Base-by-base conservation (phyloP, 2,888 invertebrate species). In the Hypselothyrea guttata region DNA sequence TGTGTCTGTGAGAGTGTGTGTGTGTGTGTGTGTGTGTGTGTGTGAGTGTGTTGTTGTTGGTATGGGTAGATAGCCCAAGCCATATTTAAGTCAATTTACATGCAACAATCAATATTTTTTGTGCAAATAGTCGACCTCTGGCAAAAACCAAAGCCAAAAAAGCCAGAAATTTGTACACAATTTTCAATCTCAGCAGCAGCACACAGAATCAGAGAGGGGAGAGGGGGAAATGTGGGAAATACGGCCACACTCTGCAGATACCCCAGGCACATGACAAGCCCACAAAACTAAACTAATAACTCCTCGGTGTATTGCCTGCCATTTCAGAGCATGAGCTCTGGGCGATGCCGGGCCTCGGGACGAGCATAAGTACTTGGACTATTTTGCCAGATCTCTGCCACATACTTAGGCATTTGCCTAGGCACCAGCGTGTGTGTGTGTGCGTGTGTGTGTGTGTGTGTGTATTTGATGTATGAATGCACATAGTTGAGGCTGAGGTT, bases 41-140 rank as follows among this genome's bases (percentile, higher is more conserved):
- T 15, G 35, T 28, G 28, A 40, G 18, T 33, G 42, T 54, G 44
- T 34, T 46, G 51, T 62, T 31, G 47, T 15, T 48, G 35, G 55
- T 33, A 27, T n/a, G 37, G 8, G 16, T 37, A 37, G 15, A 37
- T n/a, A 15, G 37, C 16, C 37, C 16, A 37, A 16, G 66, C 71
- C 75, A 71, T 75, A 71, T 71, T 75, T 75, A 77, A 75, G 75
- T 64, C 75, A 75, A 77, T 75, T 75, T 75, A 74, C 74, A 75
- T 75, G 75, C 74, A 74, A 74, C 71, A 77, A 75, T 75, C 75
- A 75, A 75, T 75, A 76, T 76, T 75, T 76, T 60, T 60, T 75
- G 72, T 61, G 71, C 75, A 71, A 71, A 71, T 71, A 75, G 75
- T 64, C 60, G 55, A 71, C 71, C 70, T 47, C 70, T 63, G 8